These are phyloP conservation scores for Nephrotoma flavescens DNA, from an alignment of 2,888 invertebrate genomes.

Conservation along the genomic window DNA sequence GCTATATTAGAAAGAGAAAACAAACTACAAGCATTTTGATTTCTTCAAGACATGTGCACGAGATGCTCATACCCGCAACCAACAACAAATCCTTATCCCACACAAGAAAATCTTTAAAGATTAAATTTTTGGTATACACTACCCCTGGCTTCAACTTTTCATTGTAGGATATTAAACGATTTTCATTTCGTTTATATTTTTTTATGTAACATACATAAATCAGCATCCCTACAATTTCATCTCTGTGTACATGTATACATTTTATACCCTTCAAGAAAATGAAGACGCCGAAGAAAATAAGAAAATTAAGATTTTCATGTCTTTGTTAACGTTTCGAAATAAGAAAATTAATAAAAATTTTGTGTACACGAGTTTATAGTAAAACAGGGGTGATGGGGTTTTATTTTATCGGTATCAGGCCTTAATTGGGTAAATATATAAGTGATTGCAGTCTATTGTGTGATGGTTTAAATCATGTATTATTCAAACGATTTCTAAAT, in stretches of 20 bases:
- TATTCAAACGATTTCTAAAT: neutral
- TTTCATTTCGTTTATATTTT: neutral
- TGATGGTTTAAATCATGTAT: neutral
- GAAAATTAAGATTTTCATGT: neutral
- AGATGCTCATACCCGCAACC: neutral
- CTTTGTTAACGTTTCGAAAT: neutral
- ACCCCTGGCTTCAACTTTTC: neutral
- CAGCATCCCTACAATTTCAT: neutral
- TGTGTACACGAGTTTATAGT: neutral
- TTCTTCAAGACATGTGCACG: neutral
- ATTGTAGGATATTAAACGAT: neutral
- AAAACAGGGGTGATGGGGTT: neutral
- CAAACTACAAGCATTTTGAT: neutral
- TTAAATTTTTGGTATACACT: neutral
- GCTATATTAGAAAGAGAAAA: neutral
- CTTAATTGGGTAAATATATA: neutral
- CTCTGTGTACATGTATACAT: neutral
- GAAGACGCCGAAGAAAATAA: neutral
- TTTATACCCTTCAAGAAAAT: neutral
- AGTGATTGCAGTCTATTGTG: neutral
- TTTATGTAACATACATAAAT: neutral
- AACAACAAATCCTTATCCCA: neutral
- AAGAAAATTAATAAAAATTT: neutral
- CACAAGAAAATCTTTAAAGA: neutral
- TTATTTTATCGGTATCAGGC: neutral